Conservation (phyloP, 92 coral and sea anemone species). For the Parazoanthus darwini region DNA sequence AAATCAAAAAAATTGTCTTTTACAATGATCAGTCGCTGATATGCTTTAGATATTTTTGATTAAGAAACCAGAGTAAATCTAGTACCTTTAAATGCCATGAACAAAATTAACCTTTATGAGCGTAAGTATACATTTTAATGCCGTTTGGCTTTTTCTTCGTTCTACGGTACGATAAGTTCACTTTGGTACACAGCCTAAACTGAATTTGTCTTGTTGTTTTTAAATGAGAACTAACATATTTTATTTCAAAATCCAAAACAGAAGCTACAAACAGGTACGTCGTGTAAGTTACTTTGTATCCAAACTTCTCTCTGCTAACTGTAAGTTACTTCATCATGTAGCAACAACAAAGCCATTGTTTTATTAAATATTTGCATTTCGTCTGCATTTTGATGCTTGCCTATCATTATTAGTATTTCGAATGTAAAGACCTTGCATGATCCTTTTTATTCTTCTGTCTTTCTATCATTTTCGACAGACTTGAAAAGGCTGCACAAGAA, state of each 20-base stretch:
- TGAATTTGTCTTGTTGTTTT: not conserved
- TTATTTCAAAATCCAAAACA: not conserved
- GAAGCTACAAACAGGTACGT: slow-evolving; percentile 40
- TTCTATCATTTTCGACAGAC: slow-evolving; percentile 48
- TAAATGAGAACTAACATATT: not conserved
- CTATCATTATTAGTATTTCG: no score
- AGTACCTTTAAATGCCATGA: not conserved
- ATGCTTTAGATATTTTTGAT: not conserved
- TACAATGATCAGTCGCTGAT: not conserved
- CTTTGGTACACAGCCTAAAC: not conserved
- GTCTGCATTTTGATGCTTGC: no score
- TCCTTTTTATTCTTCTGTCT: not conserved
- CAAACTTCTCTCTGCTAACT: slow-evolving; percentile 15
- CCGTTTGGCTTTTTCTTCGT: not conserved
- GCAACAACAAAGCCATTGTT: not conserved
- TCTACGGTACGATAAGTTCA: not conserved
- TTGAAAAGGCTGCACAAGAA: slow-evolving; percentile 89
- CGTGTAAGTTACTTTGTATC: not conserved
- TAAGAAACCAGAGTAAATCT: not conserved
- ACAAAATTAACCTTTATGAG: slow-evolving; percentile 26
- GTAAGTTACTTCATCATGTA: not conserved
- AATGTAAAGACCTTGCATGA: no score
- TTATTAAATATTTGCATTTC: not conserved
- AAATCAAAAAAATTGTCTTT: not conserved
- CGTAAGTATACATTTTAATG: slow-evolving; percentile 20